Evolutionary conservation across 2,888 invertebrate genomes (phyloP).

Genomic region (Synergus gifuensis): DNA sequence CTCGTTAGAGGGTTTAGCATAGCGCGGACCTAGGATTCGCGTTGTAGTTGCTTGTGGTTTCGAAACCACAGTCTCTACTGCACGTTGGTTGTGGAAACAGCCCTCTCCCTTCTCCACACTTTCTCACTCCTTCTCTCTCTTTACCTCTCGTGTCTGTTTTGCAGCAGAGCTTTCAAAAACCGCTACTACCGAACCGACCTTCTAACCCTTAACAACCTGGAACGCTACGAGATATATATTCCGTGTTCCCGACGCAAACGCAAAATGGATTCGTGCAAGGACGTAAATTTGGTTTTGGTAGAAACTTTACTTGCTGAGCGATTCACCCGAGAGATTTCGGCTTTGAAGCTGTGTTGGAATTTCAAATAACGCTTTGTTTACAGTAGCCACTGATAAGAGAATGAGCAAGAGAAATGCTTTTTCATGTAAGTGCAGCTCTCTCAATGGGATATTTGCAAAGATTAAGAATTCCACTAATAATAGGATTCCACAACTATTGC

Average conservation of each 20-base stretch:
- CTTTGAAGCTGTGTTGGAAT: constrained; percentile 50
- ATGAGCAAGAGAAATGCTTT: background rate
- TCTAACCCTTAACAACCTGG: constrained; percentile 50
- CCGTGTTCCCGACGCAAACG: constrained; percentile 51
- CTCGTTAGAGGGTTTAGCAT: constrained; percentile 74
- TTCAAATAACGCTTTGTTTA: background rate
- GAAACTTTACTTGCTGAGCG: constrained; percentile 55
- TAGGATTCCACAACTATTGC: background rate
- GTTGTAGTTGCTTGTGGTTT: constrained; percentile 73
- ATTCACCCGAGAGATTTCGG: constrained; percentile 52
- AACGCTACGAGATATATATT: constrained; percentile 45
- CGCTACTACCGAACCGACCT: constrained; percentile 63
- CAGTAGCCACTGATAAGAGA: background rate
- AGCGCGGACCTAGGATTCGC: constrained; percentile 61
- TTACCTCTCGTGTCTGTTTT: constrained; percentile 64
- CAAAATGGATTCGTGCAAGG: constrained; percentile 53
- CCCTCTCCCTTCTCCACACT: constrained; percentile 43
- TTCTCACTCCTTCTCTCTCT: constrained; percentile 28
- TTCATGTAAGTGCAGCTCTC: background rate
- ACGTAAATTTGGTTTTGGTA: constrained; percentile 55
- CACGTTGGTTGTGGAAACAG: constrained; percentile 68
- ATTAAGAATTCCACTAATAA: background rate
- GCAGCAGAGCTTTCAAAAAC: constrained; percentile 72
- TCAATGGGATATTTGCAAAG: background rate
- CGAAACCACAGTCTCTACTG: constrained; percentile 74